Conservation (phyloP, 2,113 vertebrate species). For the Ondatra zibethicus region DNA sequence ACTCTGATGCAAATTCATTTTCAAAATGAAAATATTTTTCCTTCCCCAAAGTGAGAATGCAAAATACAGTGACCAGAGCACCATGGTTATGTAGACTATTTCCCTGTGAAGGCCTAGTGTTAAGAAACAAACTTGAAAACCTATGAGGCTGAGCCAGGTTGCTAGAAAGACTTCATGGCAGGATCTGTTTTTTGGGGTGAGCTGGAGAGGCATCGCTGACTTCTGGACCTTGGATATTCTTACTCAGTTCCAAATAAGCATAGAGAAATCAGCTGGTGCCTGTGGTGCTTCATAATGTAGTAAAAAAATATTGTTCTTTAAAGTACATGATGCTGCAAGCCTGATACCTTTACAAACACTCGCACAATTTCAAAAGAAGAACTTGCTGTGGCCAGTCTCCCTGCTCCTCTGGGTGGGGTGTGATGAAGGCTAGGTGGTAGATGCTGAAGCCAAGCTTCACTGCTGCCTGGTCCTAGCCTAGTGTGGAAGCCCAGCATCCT, state of each 20-base stretch:
- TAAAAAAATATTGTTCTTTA: slow-evolving; percentile 70
- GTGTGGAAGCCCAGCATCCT: slow-evolving; percentile 58
- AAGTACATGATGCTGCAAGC: slow-evolving; percentile 83
- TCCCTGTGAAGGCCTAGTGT: slow-evolving; percentile 81
- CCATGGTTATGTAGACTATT: slow-evolving; percentile 80
- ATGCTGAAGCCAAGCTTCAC: slow-evolving; percentile 57
- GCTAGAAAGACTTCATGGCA: slow-evolving; percentile 70
- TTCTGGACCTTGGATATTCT: slow-evolving; percentile 81
- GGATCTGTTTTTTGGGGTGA: slow-evolving; percentile 82
- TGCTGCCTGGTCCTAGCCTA: slow-evolving; percentile 4
- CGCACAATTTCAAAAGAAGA: slow-evolving; percentile 82
- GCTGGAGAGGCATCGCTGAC: slow-evolving; percentile 78
- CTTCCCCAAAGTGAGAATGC: slow-evolving; percentile 77
- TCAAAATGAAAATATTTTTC: slow-evolving; percentile 83
- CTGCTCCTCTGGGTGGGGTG: slow-evolving; percentile 71
- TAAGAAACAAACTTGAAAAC: slow-evolving; percentile 77
- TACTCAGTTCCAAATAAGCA: slow-evolving; percentile 73
- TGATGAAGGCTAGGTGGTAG: slow-evolving; percentile 80
- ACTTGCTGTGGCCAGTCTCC: slow-evolving; percentile 82
- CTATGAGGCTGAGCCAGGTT: slow-evolving; percentile 85
- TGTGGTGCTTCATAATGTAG: slow-evolving; percentile 85
- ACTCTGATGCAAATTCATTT: slow-evolving; percentile 82
- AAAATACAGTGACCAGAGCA: slow-evolving; percentile 80
- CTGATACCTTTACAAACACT: slow-evolving; percentile 80
- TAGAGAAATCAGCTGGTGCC: slow-evolving; percentile 62